A percentile compares a stretch with the other conserved stretches of the same genome.
Conservation (phyloP, 2,113 vertebrate species). For the Cyrtonyx montezumae region DNA sequence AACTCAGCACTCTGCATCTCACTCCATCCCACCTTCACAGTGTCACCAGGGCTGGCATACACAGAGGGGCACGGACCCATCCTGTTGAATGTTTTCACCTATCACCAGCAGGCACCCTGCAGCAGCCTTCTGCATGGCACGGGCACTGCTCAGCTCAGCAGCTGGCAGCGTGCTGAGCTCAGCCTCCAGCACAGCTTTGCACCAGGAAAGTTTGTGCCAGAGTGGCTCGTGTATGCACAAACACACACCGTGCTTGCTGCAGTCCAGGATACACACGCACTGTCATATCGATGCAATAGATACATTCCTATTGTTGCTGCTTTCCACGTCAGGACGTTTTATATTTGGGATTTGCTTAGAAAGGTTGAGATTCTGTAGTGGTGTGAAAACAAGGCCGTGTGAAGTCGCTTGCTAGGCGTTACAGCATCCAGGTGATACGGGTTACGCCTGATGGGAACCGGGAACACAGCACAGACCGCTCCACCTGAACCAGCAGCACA, state of each 20-base stretch:
- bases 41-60: not conserved
- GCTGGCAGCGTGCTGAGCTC: not conserved
- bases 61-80: not conserved
- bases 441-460: not conserved
- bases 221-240: not conserved
- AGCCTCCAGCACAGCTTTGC: not conserved
- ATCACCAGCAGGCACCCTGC: not conserved
- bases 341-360: not conserved
- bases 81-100: not conserved
- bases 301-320: not conserved
- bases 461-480: not conserved
- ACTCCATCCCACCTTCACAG: not conserved
- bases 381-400: not conserved
- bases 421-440: too few species aligned
- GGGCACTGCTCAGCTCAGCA: not conserved
- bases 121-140: not conserved
- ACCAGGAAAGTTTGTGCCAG: constrained; percentile 21
- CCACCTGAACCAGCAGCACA: not conserved
- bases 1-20: not conserved
- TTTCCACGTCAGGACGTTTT: not conserved
- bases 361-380: not conserved
- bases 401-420: too few species aligned
- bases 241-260: not conserved
- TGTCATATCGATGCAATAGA: not conserved
- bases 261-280: too few species aligned